A percentile compares a stretch with the other conserved stretches of the same genome.
Conservation (phyloP, 2,113 vertebrate genomes). For the Megaptera novaeangliae region DNA sequence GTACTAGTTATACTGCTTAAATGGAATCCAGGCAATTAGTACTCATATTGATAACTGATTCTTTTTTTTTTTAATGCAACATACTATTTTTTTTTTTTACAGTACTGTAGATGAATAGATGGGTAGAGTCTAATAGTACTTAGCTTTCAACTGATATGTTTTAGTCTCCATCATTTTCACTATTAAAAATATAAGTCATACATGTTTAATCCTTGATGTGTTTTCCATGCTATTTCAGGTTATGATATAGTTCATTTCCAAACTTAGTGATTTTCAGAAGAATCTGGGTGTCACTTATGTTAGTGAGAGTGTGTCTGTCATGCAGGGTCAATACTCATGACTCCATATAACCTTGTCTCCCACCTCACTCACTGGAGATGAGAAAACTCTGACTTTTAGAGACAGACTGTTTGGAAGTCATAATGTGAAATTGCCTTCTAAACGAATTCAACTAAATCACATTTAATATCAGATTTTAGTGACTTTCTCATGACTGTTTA, state of each 20-base stretch:
- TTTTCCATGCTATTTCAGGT: not conserved
- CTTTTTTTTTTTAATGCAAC: not conserved
- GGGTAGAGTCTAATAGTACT: not conserved
- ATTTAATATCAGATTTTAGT: constrained; percentile 48
- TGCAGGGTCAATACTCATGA: not conserved
- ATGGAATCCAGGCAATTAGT: not conserved
- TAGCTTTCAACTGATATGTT: constrained; percentile 16
- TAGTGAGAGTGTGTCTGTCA: not conserved
- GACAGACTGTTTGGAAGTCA: constrained; percentile 3
- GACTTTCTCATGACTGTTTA: constrained; percentile 48
- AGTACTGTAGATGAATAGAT: not conserved
- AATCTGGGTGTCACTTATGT: not conserved
- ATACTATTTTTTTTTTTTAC: not conserved
- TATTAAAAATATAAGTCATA: not conserved
- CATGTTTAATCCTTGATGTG: not conserved
- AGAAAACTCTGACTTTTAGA: constrained; percentile 37
- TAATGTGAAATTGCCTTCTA: constrained; percentile 30
- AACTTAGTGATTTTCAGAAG: not conserved
- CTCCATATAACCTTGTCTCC: fast-evolving
- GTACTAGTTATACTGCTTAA: not conserved
- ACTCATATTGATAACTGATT: not conserved
- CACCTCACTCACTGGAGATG: not conserved
- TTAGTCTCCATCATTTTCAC: constrained; percentile 9
- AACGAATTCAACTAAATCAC: constrained; percentile 33
- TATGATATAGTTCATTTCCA: not conserved